Percentiles rank a stretch among this genome's conserved stretches.
Evolutionary conservation across 2,797 vertebrate species (phyloP).

Genomic region (Picus viridis): DNA sequence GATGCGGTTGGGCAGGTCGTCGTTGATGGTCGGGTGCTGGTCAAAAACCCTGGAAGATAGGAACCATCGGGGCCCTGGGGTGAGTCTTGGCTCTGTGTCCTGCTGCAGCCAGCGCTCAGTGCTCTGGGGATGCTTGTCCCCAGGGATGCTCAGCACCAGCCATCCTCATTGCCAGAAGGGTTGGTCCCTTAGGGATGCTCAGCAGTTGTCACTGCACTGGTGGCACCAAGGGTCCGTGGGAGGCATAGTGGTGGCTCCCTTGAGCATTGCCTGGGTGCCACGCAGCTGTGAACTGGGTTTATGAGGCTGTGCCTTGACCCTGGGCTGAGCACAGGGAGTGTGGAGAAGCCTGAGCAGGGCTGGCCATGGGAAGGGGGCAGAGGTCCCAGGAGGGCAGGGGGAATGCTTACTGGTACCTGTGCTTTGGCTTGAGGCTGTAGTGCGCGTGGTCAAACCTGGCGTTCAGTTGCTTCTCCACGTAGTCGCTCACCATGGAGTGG

Average conservation of each 20-base stretch:
- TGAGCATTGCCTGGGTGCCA: background rate
- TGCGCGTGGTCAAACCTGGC: conserved; percentile 81
- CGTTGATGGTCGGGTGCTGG: conserved; percentile 83
- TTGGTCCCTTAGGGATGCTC: background rate
- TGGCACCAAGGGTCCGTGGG: background rate
- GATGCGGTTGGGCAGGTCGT: conserved; percentile 84
- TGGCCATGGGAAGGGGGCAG: background rate
- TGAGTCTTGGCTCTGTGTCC: background rate
- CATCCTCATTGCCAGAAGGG: background rate
- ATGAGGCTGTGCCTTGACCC: background rate
- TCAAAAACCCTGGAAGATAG: conserved; percentile 58
- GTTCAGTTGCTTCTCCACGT: conserved; percentile 79
- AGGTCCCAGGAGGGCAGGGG: background rate
- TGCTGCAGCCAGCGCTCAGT: background rate
- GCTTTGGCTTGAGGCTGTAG: conserved; percentile 87
- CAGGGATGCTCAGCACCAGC: background rate
- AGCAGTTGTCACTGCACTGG: background rate
- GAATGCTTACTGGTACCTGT: conserved; percentile 81
- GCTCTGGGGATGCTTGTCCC: background rate
- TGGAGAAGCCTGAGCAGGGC: background rate
- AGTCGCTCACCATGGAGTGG: conserved; percentile 36
- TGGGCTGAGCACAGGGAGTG: background rate
- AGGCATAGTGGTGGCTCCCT: background rate
- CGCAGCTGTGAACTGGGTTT: background rate
- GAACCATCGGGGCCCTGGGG: background rate